Conservation (phyloP, 2,797 vertebrate genomes). For the Catostomus latipinnis region DNA sequence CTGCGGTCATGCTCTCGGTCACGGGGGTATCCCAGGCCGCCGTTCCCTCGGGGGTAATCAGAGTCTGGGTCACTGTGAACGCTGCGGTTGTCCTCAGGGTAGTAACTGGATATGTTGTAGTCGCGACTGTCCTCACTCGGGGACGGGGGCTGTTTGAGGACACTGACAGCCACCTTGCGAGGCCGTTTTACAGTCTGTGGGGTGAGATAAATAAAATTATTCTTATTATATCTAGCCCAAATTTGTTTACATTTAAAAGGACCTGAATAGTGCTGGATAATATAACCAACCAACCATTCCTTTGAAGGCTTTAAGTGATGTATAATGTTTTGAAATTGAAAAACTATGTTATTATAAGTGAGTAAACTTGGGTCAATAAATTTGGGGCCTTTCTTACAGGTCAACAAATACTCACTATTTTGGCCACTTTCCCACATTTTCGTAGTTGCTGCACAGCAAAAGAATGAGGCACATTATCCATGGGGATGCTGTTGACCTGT, state of each 20-base stretch:
- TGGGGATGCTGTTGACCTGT: slow-evolving; percentile 88
- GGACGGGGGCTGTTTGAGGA: slow-evolving; percentile 78
- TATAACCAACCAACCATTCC: too few species aligned
- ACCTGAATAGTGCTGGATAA: not conserved
- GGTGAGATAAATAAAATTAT: not conserved
- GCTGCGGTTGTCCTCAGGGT: slow-evolving; percentile 84
- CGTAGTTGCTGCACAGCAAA: slow-evolving; percentile 94
- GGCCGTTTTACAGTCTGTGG: slow-evolving; percentile 91
- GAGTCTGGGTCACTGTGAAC: slow-evolving; percentile 81
- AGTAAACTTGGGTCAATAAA: not conserved
- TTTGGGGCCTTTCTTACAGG: not conserved
- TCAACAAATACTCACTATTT: slow-evolving; percentile 85
- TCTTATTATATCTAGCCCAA: not conserved
- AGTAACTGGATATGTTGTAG: slow-evolving; percentile 81
- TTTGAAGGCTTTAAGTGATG: too few species aligned
- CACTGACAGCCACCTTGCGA: slow-evolving; percentile 75
- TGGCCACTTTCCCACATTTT: slow-evolving; percentile 93
- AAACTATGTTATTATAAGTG: not conserved
- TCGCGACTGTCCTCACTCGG: slow-evolving; percentile 77
- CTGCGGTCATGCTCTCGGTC: slow-evolving; percentile 80
- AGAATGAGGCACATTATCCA: slow-evolving; percentile 93
- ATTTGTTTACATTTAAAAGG: not conserved
- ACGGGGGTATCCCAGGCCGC: slow-evolving; percentile 64
- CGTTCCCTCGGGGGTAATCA: slow-evolving; percentile 80
- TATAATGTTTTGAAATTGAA: too few species aligned